phyloP scores from a whole-genome alignment of 2,113 vertebrate species.

The Hemibagrus wyckioides region DNA sequence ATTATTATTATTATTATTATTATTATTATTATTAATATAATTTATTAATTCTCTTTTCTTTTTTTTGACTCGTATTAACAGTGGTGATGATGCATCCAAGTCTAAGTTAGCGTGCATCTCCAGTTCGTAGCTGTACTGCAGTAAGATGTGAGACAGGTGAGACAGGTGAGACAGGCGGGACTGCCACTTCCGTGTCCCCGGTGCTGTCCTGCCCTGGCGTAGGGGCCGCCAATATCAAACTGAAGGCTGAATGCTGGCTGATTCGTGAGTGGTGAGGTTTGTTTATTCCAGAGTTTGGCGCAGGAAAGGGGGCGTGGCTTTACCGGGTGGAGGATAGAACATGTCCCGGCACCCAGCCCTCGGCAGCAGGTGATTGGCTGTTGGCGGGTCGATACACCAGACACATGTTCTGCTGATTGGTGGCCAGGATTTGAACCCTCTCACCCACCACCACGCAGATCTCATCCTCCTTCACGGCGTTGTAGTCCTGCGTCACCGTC shows the following conservation, averaged over 20 bases:
- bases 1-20: slow-evolving; percentile 34
- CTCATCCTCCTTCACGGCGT: slow-evolving; percentile 95
- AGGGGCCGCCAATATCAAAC: slow-evolving; percentile 38
- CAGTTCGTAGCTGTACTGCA: slow-evolving; percentile 36
- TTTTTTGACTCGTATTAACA: slow-evolving; percentile 72
- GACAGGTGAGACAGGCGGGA: slow-evolving; percentile 6
- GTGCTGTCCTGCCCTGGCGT: slow-evolving; percentile 17
- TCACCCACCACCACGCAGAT: slow-evolving; percentile 94
- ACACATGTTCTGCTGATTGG: slow-evolving; percentile 98
- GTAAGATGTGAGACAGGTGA: not conserved
- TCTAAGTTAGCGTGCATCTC: slow-evolving; percentile 39
- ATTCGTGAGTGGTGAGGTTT: slow-evolving; percentile 29
- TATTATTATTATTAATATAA: slow-evolving; percentile 50
- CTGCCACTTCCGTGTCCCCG: not conserved
- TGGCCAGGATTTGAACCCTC: slow-evolving; percentile 92
- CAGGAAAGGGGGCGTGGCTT: slow-evolving; percentile 61
- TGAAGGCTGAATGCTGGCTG: slow-evolving; percentile 36
- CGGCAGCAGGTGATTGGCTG: slow-evolving; percentile 88
- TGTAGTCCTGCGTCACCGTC: slow-evolving; percentile 91
- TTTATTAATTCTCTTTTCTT: slow-evolving; percentile 50
- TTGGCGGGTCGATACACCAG: slow-evolving; percentile 94
- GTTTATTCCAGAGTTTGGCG: slow-evolving; percentile 3
- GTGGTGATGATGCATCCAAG: slow-evolving; percentile 47
- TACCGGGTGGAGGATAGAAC: slow-evolving; percentile 72
- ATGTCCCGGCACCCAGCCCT: slow-evolving; percentile 95